Conservation (phyloP, 2,888 invertebrate species). For the Acrocera orbiculus region DNA sequence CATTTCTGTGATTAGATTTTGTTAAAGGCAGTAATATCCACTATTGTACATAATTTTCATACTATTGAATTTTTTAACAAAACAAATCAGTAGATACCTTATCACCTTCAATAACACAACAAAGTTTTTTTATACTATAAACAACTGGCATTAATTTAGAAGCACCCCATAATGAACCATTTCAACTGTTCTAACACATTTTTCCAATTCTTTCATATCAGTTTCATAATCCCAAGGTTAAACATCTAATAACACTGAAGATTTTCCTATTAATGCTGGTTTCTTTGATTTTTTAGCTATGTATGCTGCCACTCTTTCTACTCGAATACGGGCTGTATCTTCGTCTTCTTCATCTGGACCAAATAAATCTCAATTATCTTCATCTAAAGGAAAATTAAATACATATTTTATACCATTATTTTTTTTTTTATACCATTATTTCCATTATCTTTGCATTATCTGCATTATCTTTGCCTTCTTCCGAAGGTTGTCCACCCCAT, state of each 20-base stretch:
- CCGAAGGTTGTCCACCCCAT: constrained; percentile 35
- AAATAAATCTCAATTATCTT: constrained; percentile 77
- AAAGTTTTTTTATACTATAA: constrained; percentile 87
- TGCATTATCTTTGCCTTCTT: constrained; percentile 17
- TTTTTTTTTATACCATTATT: too few relatives aligned
- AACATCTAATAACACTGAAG: constrained; percentile 84
- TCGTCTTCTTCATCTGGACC: constrained; percentile 75
- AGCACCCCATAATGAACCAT: constrained; percentile 91
- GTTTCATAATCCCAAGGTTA: constrained; percentile 96
- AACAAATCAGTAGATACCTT: constrained; percentile 83
- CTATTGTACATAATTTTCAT: constrained; percentile 91
- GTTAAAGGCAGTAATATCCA: constrained; percentile 95
- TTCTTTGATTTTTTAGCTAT: constrained; percentile 90
- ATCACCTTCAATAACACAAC: constrained; percentile 91
- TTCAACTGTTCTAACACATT: constrained; percentile 56
- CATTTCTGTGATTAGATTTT: constrained; percentile 81
- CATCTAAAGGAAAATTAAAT: too few relatives aligned
- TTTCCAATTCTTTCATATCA: constrained; percentile 69
- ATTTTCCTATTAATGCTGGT: constrained; percentile 85
- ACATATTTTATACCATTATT: too few relatives aligned
- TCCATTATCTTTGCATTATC: too few relatives aligned
- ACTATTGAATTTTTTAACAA: constrained; percentile 73
- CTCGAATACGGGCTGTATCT: constrained; percentile 69
- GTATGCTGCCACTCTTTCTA: constrained; percentile 82
- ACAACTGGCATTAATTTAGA: constrained; percentile 89